Percentiles rank a stretch among this genome's conserved stretches.
Conservation (phyloP, 2,797 vertebrate genomes). For the Rhadinocentrus ornatus region DNA sequence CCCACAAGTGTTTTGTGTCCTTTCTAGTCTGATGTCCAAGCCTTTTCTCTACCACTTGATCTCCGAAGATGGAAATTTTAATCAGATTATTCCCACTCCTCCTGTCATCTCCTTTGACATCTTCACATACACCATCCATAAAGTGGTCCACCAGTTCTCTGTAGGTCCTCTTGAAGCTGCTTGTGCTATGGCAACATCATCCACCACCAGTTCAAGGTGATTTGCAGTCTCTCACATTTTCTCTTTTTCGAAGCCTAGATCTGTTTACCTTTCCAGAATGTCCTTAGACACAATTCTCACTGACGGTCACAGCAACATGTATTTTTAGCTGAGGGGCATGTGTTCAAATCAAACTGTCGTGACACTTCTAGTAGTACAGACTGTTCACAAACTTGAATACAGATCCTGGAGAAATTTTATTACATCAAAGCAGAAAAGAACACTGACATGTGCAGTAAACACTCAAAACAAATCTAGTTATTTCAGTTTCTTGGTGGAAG, state of each 20-base stretch:
- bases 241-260: background rate
- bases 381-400: background rate
- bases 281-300: background rate
- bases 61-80: too few relatives aligned
- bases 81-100: background rate
- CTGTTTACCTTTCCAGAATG: background rate
- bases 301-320: background rate
- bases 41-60: background rate
- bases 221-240: background rate
- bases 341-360: background rate
- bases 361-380: background rate
- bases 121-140: background rate
- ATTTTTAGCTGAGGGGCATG: background rate
- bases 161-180: background rate
- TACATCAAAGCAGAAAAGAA: background rate
- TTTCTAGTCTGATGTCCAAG: background rate
- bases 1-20: background rate
- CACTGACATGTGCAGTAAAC: background rate
- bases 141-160: background rate
- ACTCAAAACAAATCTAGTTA: constrained; percentile 10
- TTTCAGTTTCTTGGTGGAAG: background rate
- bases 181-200: background rate
- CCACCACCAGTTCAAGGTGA: background rate
- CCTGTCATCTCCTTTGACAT: background rate
- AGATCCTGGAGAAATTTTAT: background rate